phyloP scores from a whole-genome alignment of 2,113 vertebrate species.

The Leucopsar rothschildi region DNA sequence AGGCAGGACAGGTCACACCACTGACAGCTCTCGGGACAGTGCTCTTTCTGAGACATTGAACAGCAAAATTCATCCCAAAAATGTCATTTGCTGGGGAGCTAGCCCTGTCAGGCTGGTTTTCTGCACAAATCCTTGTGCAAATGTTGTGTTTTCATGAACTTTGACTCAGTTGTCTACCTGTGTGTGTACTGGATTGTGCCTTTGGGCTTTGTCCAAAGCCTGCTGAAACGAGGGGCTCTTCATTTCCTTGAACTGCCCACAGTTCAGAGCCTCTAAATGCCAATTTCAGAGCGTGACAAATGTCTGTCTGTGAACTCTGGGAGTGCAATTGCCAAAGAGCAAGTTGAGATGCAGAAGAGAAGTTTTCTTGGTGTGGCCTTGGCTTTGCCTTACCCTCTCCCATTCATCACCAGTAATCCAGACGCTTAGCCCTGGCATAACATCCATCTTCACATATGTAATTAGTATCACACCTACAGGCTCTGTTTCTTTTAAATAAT shows the following conservation, averaged over 20 bases:
- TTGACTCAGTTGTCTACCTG: background rate
- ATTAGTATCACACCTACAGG: slow-evolving; percentile 64
- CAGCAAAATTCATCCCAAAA: background rate
- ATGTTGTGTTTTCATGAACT: background rate
- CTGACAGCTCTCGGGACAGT: background rate
- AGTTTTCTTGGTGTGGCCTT: background rate
- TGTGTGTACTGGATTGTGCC: background rate
- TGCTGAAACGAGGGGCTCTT: background rate
- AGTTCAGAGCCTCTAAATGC: background rate
- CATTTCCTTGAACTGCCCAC: background rate
- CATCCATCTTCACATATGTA: slow-evolving; percentile 41
- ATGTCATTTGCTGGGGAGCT: background rate
- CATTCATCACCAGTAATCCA: slow-evolving; percentile 8
- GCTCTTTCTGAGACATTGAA: background rate
- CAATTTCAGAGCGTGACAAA: background rate
- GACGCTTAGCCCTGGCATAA: slow-evolving; percentile 16
- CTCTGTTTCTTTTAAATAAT: slow-evolving; percentile 58
- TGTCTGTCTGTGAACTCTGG: background rate
- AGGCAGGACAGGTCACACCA: background rate
- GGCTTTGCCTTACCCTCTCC: background rate
- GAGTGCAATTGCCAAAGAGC: background rate
- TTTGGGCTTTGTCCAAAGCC: background rate
- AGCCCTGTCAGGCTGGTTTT: background rate
- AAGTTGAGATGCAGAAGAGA: background rate
- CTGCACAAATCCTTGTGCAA: background rate